Conservation (phyloP, 2,113 vertebrate species). For the Chaetodon trifascialis region DNA sequence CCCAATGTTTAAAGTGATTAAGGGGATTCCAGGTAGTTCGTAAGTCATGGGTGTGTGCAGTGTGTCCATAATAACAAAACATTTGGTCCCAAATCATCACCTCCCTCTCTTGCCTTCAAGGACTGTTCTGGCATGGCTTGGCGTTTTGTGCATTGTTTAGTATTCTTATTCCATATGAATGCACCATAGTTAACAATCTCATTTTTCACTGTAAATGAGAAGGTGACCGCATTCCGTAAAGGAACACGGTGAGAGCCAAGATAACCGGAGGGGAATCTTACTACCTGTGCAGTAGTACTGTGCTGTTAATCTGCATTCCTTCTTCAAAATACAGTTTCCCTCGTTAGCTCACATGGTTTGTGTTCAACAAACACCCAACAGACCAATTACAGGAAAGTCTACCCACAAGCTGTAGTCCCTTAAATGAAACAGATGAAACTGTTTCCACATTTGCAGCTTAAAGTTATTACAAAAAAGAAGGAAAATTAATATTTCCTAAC, state of each 20-base stretch:
- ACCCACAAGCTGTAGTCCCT: not conserved
- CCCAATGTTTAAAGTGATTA: conserved; percentile 27
- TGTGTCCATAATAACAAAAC: conserved; percentile 24
- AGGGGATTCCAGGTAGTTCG: conserved; percentile 1
- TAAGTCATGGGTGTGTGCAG: conserved; percentile 9
- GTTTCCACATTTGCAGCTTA: no score
- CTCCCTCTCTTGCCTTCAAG: not conserved
- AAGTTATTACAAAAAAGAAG: no score
- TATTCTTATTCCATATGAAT: not conserved
- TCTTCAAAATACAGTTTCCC: not conserved
- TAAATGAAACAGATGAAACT: no score
- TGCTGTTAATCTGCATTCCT: not conserved
- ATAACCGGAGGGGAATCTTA: not conserved
- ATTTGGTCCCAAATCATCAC: not conserved
- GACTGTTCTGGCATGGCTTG: no score
- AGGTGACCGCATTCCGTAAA: not conserved
- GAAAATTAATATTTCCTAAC: not conserved
- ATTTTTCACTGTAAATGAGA: conserved; percentile 3
- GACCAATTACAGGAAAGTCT: not conserved
- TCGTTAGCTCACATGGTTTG: not conserved
- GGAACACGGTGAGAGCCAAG: not conserved
- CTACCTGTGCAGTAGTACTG: not conserved
- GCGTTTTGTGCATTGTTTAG: not conserved
- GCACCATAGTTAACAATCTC: not conserved
- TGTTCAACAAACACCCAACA: not conserved